These are phyloP conservation scores for Phylloscopus trochilus DNA, from an alignment of 2,113 vertebrate genomes.

Conservation along the genomic window DNA sequence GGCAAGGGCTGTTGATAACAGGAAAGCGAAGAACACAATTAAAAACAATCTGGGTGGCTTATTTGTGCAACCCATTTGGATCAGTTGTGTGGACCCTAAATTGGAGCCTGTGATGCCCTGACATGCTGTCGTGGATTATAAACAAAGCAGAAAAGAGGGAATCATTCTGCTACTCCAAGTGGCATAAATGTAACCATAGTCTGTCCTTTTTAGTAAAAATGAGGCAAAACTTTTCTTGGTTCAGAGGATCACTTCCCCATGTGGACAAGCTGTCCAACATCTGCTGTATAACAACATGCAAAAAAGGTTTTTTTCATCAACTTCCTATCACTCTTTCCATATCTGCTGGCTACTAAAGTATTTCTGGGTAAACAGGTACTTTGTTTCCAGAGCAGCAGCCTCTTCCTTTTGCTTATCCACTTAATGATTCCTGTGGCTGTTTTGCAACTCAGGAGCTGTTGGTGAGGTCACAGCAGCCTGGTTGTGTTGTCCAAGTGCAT, in stretches of 20 bases:
- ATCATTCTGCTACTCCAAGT: background rate
- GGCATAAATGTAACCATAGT: background rate
- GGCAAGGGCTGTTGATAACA: background rate
- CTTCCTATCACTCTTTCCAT: background rate
- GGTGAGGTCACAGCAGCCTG: background rate
- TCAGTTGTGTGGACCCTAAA: background rate
- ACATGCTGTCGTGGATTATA: fast-evolving
- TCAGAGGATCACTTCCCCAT: background rate
- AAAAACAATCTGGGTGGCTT: background rate
- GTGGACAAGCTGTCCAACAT: background rate
- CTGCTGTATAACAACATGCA: background rate
- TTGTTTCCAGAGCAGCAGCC: background rate
- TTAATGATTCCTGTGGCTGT: background rate
- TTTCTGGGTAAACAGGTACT: background rate
- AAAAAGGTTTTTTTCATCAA: background rate
- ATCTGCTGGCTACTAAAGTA: background rate
- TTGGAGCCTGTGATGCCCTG: background rate
- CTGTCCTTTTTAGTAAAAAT: background rate
- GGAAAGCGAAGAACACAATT: background rate
- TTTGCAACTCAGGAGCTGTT: background rate
- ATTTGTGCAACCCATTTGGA: background rate
- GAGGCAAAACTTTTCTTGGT: background rate
- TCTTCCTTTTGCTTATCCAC: background rate
- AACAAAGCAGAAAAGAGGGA: background rate
- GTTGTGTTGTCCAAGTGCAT: background rate